Percentiles rank a stretch among this genome's conserved stretches.
These are phyloP conservation scores for Drosophila rufa DNA, from an alignment of 1,140 invertebrate genomes.

Conservation along the genomic window DNA sequence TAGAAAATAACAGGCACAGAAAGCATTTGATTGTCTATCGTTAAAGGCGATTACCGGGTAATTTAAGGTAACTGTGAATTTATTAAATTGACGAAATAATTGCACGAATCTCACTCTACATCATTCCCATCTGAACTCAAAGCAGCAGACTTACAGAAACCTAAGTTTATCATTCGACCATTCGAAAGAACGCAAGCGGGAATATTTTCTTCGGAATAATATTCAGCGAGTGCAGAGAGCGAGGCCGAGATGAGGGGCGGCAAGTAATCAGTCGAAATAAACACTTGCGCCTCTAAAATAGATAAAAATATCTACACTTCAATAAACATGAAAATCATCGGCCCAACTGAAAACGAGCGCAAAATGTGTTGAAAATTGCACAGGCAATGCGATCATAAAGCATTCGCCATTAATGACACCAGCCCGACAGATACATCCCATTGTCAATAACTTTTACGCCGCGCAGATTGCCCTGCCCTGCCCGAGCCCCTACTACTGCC, in stretches of 20 bases:
- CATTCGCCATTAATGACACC: conserved; percentile 84
- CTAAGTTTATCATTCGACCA: conserved; percentile 64
- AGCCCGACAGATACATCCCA: conserved; percentile 84
- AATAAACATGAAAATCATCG: conserved; percentile 84
- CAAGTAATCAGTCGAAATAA: conserved; percentile 81
- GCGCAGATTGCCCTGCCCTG: conserved; percentile 65
- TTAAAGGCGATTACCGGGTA: conserved; percentile 14
- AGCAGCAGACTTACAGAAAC: conserved; percentile 17
- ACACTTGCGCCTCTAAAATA: conserved; percentile 82
- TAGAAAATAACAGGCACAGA: not conserved
- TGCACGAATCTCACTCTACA: not conserved
- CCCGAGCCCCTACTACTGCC: not conserved
- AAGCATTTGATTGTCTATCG: not conserved
- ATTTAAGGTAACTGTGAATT: conserved; percentile 49
- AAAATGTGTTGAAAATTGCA: conserved; percentile 84
- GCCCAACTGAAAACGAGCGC: conserved; percentile 51
- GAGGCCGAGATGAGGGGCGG: conserved; percentile 25
- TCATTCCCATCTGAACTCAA: conserved; percentile 3
- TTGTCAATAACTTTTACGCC: conserved; percentile 84
- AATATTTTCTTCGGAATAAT: conserved; percentile 57
- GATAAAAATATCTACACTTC: conserved; percentile 84
- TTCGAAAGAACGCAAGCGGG: conserved; percentile 42
- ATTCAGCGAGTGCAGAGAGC: conserved; percentile 37
- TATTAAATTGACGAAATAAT: conserved; percentile 46
- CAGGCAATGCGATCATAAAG: conserved; percentile 84